Conservation (phyloP, 2,888 invertebrate species). For the Trissonchulus sp. region DNA sequence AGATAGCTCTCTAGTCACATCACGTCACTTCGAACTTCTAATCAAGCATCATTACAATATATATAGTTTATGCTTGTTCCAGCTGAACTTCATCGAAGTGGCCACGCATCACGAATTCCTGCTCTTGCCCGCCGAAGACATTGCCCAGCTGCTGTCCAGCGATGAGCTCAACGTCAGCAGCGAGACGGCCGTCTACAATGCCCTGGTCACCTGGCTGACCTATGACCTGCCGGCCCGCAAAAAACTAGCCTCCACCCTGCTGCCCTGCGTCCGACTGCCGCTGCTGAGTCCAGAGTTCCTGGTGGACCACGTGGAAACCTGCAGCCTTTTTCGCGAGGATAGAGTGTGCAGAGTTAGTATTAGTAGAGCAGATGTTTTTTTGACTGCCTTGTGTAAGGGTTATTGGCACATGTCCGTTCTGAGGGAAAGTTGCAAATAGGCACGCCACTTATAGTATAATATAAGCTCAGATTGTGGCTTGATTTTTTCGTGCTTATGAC, state of each 20-base stretch:
- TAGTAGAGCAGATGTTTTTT: too few relatives aligned
- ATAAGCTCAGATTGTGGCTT: too few relatives aligned
- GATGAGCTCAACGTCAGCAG: constrained; percentile 86
- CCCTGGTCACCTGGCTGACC: constrained; percentile 78
- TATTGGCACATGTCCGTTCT: too few relatives aligned
- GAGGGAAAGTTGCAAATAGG: too few relatives aligned
- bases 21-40: too few relatives aligned
- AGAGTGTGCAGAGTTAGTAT: constrained; percentile 67
- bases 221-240: constrained; percentile 67
- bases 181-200: constrained; percentile 82
- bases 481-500: too few relatives aligned
- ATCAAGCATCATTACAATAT: too few relatives aligned
- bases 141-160: constrained; percentile 70
- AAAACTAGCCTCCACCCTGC: constrained; percentile 67
- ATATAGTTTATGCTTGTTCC: too few relatives aligned
- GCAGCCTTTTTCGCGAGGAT: constrained; percentile 61
- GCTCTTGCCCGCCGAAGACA: constrained; percentile 69
- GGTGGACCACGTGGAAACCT: constrained; percentile 74
- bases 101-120: constrained; percentile 77
- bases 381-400: too few relatives aligned
- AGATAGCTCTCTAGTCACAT: too few relatives aligned
- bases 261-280: constrained; percentile 65
- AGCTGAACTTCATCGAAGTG: constrained; percentile 63
- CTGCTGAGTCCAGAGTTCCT: constrained; percentile 63
- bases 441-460: too few relatives aligned